Conservation (phyloP, 2,797 vertebrate species). For the Lepilemur septentrionalis region DNA sequence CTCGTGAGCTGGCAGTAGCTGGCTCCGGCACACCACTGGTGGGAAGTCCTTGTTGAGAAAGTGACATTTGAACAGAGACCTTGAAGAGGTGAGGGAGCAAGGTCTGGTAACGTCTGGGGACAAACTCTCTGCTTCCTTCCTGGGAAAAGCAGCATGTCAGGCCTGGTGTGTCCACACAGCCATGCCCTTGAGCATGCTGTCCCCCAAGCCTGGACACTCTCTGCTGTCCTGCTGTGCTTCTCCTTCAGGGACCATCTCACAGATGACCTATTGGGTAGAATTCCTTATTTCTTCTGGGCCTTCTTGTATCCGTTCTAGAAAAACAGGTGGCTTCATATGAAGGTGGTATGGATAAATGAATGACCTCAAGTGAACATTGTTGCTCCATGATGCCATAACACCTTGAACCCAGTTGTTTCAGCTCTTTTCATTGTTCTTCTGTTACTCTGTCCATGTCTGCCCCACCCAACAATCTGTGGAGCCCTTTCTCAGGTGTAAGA, state of each 20-base stretch:
- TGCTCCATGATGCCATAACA: not conserved
- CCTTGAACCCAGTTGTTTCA: not conserved
- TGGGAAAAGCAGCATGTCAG: not conserved
- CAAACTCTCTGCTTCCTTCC: not conserved
- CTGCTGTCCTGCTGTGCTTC: not conserved
- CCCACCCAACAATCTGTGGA: not conserved
- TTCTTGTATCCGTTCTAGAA: not conserved
- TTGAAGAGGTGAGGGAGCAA: not conserved
- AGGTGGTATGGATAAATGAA: not conserved
- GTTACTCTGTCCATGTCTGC: not conserved
- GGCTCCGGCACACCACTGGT: not conserved
- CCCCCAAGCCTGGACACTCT: not conserved
- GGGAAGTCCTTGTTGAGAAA: not conserved
- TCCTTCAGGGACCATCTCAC: not conserved
- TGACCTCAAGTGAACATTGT: not conserved
- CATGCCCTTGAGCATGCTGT: not conserved
- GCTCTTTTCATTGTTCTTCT: not conserved
- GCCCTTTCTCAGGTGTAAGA: not conserved
- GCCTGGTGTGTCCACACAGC: fast-evolving
- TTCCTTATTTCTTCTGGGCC: not conserved
- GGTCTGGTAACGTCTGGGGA: no score
- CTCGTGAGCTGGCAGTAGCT: not conserved
- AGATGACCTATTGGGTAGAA: not conserved
- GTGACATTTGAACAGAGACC: not conserved
- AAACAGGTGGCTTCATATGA: not conserved